A percentile compares a stretch with the other conserved stretches of the same genome.
Conservation (phyloP, 2,888 invertebrate species). For the Clitarchus hookeri region DNA sequence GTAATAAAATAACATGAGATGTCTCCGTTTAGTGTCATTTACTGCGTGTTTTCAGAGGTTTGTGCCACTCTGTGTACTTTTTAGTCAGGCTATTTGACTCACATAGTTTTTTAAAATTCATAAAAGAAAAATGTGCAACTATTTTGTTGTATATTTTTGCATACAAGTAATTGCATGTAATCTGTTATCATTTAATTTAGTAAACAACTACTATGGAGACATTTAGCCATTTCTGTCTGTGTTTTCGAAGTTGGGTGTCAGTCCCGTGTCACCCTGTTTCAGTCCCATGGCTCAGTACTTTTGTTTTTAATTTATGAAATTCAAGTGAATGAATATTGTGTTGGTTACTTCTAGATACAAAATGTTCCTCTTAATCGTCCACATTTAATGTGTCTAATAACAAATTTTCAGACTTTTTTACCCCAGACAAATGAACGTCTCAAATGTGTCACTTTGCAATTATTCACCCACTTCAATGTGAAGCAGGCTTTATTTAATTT, state of each 20-base stretch:
- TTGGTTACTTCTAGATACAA: background rate
- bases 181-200: background rate
- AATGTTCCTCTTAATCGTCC: background rate
- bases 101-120: background rate
- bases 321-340: background rate
- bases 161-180: background rate
- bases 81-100: background rate
- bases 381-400: background rate
- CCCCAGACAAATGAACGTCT: too few relatives aligned
- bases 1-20: background rate
- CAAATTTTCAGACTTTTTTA: background rate
- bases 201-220: background rate
- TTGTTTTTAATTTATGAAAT: constrained; percentile 21
- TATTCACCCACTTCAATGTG: too few relatives aligned
- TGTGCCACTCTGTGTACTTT: background rate
- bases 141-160: background rate
- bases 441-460: too few relatives aligned
- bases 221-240: background rate
- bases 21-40: background rate
- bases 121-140: background rate
- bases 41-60: background rate
- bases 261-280: background rate
- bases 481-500: too few relatives aligned
- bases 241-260: background rate
- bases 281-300: constrained; percentile 12